These are phyloP conservation scores for Pteronura brasiliensis DNA, from an alignment of 2,113 vertebrate species.

Conservation along the genomic window DNA sequence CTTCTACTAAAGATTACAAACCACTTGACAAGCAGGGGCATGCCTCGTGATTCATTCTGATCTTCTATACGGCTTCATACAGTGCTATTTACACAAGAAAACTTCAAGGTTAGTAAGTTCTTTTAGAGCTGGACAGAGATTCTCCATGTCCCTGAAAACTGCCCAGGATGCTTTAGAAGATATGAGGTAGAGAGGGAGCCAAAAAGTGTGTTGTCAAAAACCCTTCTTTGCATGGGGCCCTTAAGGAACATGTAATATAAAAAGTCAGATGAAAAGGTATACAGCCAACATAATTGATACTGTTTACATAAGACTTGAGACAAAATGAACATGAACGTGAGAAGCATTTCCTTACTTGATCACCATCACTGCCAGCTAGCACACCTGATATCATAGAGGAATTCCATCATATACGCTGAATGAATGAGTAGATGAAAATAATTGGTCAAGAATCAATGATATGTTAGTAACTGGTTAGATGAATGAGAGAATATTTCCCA, in stretches of 20 bases:
- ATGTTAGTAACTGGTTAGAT: neutral
- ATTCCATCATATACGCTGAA: neutral
- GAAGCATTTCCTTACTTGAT: neutral
- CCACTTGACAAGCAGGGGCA: neutral
- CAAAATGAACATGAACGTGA: neutral
- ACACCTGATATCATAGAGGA: neutral
- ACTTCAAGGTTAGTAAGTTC: neutral
- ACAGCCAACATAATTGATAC: neutral
- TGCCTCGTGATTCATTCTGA: neutral
- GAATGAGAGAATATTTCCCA: neutral
- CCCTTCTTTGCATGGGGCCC: neutral
- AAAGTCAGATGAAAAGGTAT: neutral
- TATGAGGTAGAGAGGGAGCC: neutral
- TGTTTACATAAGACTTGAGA: neutral
- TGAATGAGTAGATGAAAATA: neutral
- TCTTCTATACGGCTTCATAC: neutral
- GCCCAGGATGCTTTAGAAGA: neutral
- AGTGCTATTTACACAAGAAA: neutral
- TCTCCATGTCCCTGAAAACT: neutral
- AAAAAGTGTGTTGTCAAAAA: neutral
- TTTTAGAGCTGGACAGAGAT: neutral
- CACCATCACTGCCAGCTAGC: neutral
- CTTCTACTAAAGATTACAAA: constrained; percentile 20
- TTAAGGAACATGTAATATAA: neutral
- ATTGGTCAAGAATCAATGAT: neutral